These are phyloP conservation scores for Siderastrea radians DNA, from an alignment of 92 coral and sea anemone genomes.

Conservation along the genomic window DNA sequence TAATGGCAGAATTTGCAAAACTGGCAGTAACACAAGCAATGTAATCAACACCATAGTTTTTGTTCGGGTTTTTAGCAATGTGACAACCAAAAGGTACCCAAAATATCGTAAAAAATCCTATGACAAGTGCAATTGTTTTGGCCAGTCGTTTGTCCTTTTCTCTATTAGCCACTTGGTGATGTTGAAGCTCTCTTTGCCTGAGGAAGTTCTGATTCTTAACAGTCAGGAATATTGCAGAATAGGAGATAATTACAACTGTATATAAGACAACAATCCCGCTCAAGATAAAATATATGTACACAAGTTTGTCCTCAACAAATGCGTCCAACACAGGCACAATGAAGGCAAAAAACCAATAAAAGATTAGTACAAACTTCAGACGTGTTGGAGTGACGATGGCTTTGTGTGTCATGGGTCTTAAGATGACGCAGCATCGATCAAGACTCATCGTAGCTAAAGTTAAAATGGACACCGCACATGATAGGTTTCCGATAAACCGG, in stretches of 20 bases:
- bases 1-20: constrained; percentile 76
- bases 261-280: constrained; percentile 51
- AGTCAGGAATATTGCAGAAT: constrained; percentile 61
- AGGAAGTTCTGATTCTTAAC: constrained; percentile 56
- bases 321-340: constrained; percentile 74
- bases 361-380: constrained; percentile 41
- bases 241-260: constrained; percentile 52
- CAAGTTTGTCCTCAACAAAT: constrained; percentile 62
- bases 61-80: constrained; percentile 55
- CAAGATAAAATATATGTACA: constrained; percentile 51
- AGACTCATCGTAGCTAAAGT: constrained; percentile 76
- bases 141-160: constrained; percentile 74
- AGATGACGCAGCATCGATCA: constrained; percentile 76
- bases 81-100: constrained; percentile 74
- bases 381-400: constrained; percentile 33
- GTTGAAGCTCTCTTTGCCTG: constrained; percentile 53
- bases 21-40: constrained; percentile 69
- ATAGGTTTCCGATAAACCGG: constrained; percentile 68
- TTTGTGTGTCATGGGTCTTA: constrained; percentile 69
- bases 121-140: constrained; percentile 78
- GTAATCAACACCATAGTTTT: constrained; percentile 74
- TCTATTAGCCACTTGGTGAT: constrained; percentile 17
- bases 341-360: constrained; percentile 52
- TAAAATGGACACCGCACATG: constrained; percentile 75
- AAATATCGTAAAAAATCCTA: constrained; percentile 74